These are phyloP conservation scores for Carassius carassius DNA, from an alignment of 2,113 vertebrate species.

Conservation along the genomic window DNA sequence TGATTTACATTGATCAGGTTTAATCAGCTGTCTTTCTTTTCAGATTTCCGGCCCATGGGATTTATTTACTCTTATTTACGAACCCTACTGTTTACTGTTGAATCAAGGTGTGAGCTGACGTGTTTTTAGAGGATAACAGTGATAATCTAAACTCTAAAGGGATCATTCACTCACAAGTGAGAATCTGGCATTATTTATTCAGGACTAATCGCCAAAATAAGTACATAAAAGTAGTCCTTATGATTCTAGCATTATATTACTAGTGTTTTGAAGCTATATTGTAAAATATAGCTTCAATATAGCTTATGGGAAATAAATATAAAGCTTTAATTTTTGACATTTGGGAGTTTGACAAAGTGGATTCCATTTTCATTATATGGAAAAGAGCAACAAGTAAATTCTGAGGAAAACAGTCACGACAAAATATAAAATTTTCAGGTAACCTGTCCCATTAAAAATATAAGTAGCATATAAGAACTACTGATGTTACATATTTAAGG, in stretches of 20 bases:
- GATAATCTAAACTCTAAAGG: not conserved
- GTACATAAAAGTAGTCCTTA: not conserved
- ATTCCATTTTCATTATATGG: not conserved
- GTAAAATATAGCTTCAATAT: not conserved
- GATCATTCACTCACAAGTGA: not conserved
- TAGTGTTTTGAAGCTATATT: not conserved
- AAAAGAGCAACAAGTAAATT: not conserved
- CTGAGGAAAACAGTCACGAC: not conserved
- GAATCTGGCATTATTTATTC: not conserved
- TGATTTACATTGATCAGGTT: not conserved
- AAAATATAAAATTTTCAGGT: not conserved
- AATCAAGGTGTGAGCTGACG: not conserved
- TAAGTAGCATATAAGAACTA: not conserved
- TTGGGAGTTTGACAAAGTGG: not conserved
- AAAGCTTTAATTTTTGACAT: not conserved
- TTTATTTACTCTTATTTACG: slow-evolving; percentile 2
- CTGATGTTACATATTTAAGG: not conserved
- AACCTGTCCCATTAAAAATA: not conserved
- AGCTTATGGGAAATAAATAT: too few relatives aligned
- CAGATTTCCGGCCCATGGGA: slow-evolving; percentile 10
- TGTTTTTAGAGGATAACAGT: not conserved
- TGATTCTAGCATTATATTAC: not conserved
- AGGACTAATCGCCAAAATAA: not conserved
- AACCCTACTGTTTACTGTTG: not conserved
- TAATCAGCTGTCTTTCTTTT: slow-evolving; percentile 36